Conservation (phyloP, 2,888 invertebrate species). For the Merodon equestris region DNA sequence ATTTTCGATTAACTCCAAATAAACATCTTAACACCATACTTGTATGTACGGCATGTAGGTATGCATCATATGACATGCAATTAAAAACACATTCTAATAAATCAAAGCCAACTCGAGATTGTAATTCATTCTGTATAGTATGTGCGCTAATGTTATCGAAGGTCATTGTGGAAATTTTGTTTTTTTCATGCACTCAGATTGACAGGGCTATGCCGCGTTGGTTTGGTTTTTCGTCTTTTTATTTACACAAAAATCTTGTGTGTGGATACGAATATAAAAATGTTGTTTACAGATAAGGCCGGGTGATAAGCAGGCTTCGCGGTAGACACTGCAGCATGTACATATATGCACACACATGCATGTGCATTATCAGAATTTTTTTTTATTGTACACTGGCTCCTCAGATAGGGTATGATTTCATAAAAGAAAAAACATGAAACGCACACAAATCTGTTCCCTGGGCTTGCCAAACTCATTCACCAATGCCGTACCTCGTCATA, state of each 20-base stretch:
- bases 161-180: conserved; percentile 39
- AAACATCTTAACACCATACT: background rate
- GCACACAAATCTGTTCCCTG: too few species aligned
- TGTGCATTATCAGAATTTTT: conserved; percentile 61
- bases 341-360: conserved; percentile 53
- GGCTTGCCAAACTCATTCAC: background rate
- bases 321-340: conserved; percentile 23
- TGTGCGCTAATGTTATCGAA: conserved; percentile 46
- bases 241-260: background rate
- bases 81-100: conserved; percentile 4
- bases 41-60: conserved; percentile 33
- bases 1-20: background rate
- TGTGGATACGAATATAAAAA: background rate
- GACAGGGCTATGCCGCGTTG: background rate
- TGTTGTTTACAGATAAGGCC: conserved; percentile 34
- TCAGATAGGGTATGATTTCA: conserved; percentile 19
- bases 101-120: conserved; percentile 46
- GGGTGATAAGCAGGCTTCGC: background rate
- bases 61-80: conserved; percentile 46
- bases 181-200: conserved; percentile 42
- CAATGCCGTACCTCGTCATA: background rate
- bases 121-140: conserved; percentile 11
- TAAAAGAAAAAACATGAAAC: background rate
- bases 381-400: conserved; percentile 1
- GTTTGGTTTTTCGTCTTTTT: too few species aligned